Base-by-base conservation (phyloP, 1,140 invertebrate genomes). In the Platyscapa corneri region DNA sequence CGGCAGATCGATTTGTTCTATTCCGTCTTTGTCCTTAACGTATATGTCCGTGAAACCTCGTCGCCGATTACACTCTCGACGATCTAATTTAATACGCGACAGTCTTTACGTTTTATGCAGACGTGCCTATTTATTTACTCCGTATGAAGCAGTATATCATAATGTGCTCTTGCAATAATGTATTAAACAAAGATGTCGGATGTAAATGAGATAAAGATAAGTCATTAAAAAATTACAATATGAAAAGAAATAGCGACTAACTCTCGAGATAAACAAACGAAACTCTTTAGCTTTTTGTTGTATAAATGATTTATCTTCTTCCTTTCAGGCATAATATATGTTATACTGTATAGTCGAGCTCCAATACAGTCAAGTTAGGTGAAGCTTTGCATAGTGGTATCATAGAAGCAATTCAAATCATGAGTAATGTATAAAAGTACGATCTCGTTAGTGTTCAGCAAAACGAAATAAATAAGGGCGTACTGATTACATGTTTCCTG, bases 1-100 rank as follows among this genome's bases (percentile, higher is more conserved):
- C 67, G 83, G 86, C 30, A 32, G 53, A 81, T 88, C 87, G 86
- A 89, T 89, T 87, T 89, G 88, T 89, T 88, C 86, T 77, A 84
- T 86, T 86, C 86, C 83, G 32, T 27, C 27, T 49, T 67, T 65
- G 27, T 27, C 78, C 27, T 0, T 42, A 18, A 27, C 32, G 32
- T 20, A 6, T 34, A 20, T 67, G 10, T 34, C 32, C 12, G n/a
- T 12, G 7, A 8, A 30, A 67, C 5, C 14, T 34, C 32, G 32
- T 34, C 12, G 30, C 32, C 12, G 12, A 14, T 8, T n/a, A n/a
- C 14, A 34, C 70, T 23, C 34, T 74, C 70, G 32, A 1, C 39
- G 30, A 23, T 6, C 34, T 27, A 34, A 27, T 56, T 20, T 14
- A 20, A 39, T 27, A 72, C 34, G 37, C 27, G 3, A 34, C 65